phyloP scores from a whole-genome alignment of 1,140 invertebrate species.

The Plectrocnemia conspersa region DNA sequence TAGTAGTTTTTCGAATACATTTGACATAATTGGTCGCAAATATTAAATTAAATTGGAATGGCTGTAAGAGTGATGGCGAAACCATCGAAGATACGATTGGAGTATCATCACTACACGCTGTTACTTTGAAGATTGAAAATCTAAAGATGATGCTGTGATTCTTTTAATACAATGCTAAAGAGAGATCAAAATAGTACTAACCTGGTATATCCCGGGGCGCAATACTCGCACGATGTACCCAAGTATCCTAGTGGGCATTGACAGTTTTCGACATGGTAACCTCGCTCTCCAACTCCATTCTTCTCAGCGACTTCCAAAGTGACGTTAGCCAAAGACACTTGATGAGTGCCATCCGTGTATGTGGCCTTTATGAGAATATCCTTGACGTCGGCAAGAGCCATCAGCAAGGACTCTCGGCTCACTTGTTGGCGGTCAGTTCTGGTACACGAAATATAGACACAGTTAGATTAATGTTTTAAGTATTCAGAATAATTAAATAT shows the following conservation, averaged over 20 bases:
- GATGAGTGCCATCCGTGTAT: slow-evolving; percentile 74
- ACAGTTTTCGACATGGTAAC: slow-evolving; percentile 83
- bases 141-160: no score
- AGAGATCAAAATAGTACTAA: slow-evolving; percentile 32
- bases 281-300: slow-evolving; percentile 60
- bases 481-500: background rate
- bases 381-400: slow-evolving; percentile 86
- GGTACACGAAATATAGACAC: slow-evolving; percentile 8
- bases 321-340: slow-evolving; percentile 69
- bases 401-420: slow-evolving; percentile 83
- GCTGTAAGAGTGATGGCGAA: no score
- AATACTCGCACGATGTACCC: slow-evolving; percentile 86
- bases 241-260: slow-evolving; percentile 72
- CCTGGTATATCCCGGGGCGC: slow-evolving; percentile 81
- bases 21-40: no score
- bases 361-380: slow-evolving; percentile 89
- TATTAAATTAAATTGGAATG: background rate
- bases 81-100: no score
- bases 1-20: no score
- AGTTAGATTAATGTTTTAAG: background rate
- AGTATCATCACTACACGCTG: no score
- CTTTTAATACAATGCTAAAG: no score
- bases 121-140: no score
- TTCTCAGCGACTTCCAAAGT: slow-evolving; percentile 75
- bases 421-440: slow-evolving; percentile 73